These are phyloP conservation scores for Amphipyra berbera DNA, from an alignment of 2,888 invertebrate species.

Conservation along the genomic window DNA sequence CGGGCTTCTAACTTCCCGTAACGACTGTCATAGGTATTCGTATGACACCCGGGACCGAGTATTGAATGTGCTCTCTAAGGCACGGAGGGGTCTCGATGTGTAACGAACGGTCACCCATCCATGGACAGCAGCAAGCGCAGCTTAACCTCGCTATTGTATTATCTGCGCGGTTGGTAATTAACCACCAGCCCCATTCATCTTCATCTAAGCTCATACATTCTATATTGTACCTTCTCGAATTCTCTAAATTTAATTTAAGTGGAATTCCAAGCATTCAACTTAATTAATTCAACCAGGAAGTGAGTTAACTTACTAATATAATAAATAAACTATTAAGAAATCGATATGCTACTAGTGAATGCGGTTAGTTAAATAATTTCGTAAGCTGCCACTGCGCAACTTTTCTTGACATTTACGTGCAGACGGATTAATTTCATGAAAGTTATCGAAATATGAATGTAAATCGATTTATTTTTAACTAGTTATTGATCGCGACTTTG, in stretches of 20 bases:
- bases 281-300: slow-evolving; percentile 20
- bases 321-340: slow-evolving; percentile 17
- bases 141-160: no score
- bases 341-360: slow-evolving; percentile 16
- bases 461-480: slow-evolving; percentile 2
- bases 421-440: slow-evolving; percentile 36
- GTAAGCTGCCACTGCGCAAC: slow-evolving; percentile 23
- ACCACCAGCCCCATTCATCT: no score
- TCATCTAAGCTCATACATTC: no score
- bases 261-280: background rate
- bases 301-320: background rate
- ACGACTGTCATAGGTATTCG: no score
- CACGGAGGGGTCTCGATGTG: no score
- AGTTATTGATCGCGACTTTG: background rate
- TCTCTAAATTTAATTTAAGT: background rate
- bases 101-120: no score
- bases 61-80: no score
- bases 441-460: slow-evolving; percentile 22
- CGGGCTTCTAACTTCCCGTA: no score
- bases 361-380: slow-evolving; percentile 9
- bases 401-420: slow-evolving; percentile 27
- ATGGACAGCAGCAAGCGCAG: no score
- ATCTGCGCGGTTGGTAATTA: no score
- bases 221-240: no score
- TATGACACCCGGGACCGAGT: no score